Conservation (phyloP, 35 echinoderm and acorn worm genomes). For the Ophioderma brevispina region DNA sequence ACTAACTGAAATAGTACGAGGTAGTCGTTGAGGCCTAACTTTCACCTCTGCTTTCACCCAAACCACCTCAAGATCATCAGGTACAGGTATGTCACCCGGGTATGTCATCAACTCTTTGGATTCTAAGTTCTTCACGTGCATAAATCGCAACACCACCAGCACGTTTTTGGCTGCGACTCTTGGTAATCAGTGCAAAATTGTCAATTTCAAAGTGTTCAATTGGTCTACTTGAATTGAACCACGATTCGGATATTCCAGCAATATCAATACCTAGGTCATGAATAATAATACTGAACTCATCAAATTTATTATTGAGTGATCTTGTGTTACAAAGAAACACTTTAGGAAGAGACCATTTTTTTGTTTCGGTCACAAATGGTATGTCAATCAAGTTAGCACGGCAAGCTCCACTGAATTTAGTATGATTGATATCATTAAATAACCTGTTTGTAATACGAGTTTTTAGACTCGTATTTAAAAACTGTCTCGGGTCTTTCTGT, state of each 20-base stretch:
- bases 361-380: background rate
- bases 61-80: slow-evolving; percentile 7
- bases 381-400: no score
- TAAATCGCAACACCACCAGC: slow-evolving; percentile 44
- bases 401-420: no score
- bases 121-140: no score
- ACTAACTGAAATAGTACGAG: background rate
- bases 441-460: no score
- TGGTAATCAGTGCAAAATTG: background rate
- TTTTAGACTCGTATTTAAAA: no score
- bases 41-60: no score
- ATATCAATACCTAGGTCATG: background rate
- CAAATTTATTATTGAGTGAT: slow-evolving; percentile 36
- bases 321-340: slow-evolving; percentile 15
- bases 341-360: background rate
- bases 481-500: no score
- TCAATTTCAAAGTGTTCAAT: background rate
- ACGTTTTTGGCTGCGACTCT: background rate
- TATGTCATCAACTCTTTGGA: background rate
- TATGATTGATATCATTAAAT: no score
- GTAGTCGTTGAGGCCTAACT: background rate
- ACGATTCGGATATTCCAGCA: background rate
- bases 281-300: slow-evolving; percentile 24
- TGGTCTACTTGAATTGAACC: slow-evolving; percentile 7
- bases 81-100: background rate